Evolutionary conservation across 2,113 vertebrate genomes (phyloP), one percentile per base, ranked within the genome.

Genomic region (Penelope pileata): DNA sequence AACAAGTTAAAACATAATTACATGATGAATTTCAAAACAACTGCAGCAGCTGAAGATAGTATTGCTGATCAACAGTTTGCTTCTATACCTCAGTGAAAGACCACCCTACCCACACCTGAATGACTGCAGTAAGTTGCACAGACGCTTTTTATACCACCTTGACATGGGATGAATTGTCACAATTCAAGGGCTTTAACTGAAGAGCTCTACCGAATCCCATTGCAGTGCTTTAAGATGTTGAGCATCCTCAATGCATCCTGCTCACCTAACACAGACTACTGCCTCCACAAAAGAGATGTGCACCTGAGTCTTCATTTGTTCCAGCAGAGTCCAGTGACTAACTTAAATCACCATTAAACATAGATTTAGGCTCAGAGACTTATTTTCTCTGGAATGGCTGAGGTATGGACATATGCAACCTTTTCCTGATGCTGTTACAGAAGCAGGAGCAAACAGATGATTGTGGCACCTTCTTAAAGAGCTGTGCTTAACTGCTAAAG

Each of bases 1-100:
- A 74, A 70, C 34, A 77, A 59, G 9, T 30, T 38, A 84, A 64
- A 81, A 48, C 29, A 59, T 1, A 1, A 67, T 40, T 34, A 47
- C 18, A 32, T 3, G n/a, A 74, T 32, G n/a, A 74, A 77, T 67
- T 86, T 83, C 27, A 26, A 84, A 91, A 59, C 60, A 86, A 38
- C 51, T 91, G 69, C 77, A 84, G 50, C 80, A 93, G 56, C 54
- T 74, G 77, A 70, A 67, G 50, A 47, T 22, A 54, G 3, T 27
- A 14, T 29, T 74, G 38, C 36, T 47, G 3, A 2, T 24, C 59
- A 83, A 15, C 27, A 54, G 34, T 38, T 84, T 21, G 13, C 80
- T 90, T 88, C 68, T 83, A 47, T 45, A 67, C 27, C 59, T 86
- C 73, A 77, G 1, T 53, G 63, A 74, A 88, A 78, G 69, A 73